Evolutionary conservation across 2,797 vertebrate species (phyloP).

Genomic region (Anabas testudineus): DNA sequence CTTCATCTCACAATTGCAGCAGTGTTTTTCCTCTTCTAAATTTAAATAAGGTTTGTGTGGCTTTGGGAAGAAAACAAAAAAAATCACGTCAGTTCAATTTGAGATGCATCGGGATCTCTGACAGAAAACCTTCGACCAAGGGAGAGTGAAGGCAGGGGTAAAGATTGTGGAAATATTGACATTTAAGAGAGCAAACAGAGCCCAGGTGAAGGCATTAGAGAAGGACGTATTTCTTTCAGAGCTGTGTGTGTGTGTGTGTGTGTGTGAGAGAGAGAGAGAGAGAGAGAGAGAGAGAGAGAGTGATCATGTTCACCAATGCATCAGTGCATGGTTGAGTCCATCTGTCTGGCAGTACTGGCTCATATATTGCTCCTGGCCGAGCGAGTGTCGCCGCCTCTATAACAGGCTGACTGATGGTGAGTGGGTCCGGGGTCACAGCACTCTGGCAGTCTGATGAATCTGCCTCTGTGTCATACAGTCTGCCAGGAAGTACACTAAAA

Average conservation of each 20-base stretch:
- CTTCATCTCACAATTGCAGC: conserved; percentile 55
- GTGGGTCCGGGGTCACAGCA: conserved; percentile 64
- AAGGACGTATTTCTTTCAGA: conserved; percentile 60
- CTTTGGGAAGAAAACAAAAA: conserved; percentile 10
- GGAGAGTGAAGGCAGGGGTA: conserved; percentile 60
- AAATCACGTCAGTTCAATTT: conserved; percentile 70
- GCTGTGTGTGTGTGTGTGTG: conserved; percentile 5
- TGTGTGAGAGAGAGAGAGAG: too few relatives aligned
- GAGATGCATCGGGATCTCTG: conserved; percentile 69
- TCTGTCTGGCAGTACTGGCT: conserved; percentile 62
- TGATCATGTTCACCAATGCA: conserved; percentile 63
- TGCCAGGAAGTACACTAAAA: conserved; percentile 58
- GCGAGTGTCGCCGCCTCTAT: conserved; percentile 46
- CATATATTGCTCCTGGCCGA: conserved; percentile 60
- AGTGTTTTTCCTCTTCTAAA: conserved; percentile 22
- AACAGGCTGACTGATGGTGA: conserved; percentile 70
- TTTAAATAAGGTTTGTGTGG: conserved; percentile 61
- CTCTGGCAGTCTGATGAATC: conserved; percentile 68
- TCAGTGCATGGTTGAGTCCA: conserved; percentile 49
- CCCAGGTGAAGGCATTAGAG: conserved; percentile 74
- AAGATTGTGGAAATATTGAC: conserved; percentile 84
- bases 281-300: conserved; percentile 11
- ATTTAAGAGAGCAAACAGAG: conserved; percentile 78
- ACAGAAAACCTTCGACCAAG: conserved; percentile 33
- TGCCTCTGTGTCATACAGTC: conserved; percentile 51